Evolutionary conservation across 1,140 invertebrate species (phyloP), one percentile per base, ranked within the genome.

Genomic region (Augochlora pura): DNA sequence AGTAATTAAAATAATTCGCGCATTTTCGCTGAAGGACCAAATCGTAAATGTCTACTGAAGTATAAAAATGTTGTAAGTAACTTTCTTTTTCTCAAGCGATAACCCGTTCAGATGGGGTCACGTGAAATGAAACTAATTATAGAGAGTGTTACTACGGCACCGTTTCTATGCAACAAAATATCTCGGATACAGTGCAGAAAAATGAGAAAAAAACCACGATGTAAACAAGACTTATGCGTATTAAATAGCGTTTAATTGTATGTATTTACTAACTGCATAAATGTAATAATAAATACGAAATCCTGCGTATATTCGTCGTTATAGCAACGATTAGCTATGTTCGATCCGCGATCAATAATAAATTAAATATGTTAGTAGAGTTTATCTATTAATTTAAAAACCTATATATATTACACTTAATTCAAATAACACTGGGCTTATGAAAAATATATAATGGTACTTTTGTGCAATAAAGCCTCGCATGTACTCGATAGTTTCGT

Each of bases 381-480:
- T 62, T 83, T 54, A 77, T 79, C 75, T 70, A 73, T 81, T 82
- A 84, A 79, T 71, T 82, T 84, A 81, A 83, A 80, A 79, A 72
- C 82, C 72, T 89, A 88, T 78, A 78, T 89, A 78, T 83, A 87
- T 86, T 88, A 91, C 84, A 88, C 70, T 80, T 87, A 86, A 83
- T 86, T 88, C 75, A 85, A 87, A 90, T 90, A 91, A 90, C 88
- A 92, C 88, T 85, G 85, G 89, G 86, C 74, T 91, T 93, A 92
- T 93, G 89, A 92, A 92, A 93, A 93, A 92, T 92, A 92, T 92
- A 92, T 92, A 92, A 92, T 92, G 90, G 88, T 92, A 92, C 86
- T 87, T 84, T 83, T 91, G 90, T 91, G 89, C 91, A 90, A 88
- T 86, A 86, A 91, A 92, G 87, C 85, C 76, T 88, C 83, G 87